These are phyloP conservation scores for Schrankia costaestrigalis DNA, from an alignment of 2,888 invertebrate genomes.

Conservation along the genomic window DNA sequence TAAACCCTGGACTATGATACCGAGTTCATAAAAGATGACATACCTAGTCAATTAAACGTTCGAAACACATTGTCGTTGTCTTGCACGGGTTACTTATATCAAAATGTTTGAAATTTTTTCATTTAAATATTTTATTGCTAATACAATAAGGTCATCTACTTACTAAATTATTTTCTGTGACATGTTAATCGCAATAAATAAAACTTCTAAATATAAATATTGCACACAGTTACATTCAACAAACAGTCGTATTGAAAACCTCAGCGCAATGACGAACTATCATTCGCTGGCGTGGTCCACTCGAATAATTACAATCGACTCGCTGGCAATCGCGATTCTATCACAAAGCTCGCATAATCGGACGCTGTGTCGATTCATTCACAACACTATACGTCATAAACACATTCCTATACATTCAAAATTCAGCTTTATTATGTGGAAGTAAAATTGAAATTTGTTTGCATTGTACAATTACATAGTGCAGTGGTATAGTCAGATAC, in stretches of 20 bases:
- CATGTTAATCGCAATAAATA: too few relatives aligned
- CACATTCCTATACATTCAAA: conserved; percentile 22
- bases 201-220: conserved; percentile 29
- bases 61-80: too few relatives aligned
- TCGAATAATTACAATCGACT: conserved; percentile 77
- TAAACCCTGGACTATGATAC: too few relatives aligned
- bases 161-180: too few relatives aligned
- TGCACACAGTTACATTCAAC: conserved; percentile 37
- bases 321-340: conserved; percentile 80
- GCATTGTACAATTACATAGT: conserved; percentile 39
- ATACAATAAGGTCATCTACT: too few relatives aligned
- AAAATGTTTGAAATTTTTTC: too few relatives aligned
- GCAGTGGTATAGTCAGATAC: conserved; percentile 52
- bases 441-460: conserved; percentile 15
- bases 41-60: too few relatives aligned
- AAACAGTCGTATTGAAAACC: conserved; percentile 62
- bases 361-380: conserved; percentile 60
- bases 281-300: conserved; percentile 51
- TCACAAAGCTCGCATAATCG: conserved; percentile 79
- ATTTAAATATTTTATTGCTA: too few relatives aligned
- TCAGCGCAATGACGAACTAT: conserved; percentile 46
- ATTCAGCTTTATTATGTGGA: conserved; percentile 23
- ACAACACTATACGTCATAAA: conserved; percentile 51
- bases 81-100: too few relatives aligned
- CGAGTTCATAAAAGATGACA: too few relatives aligned